Percentiles rank a stretch among this genome's conserved stretches.
These are phyloP conservation scores for Megaceryle alcyon DNA, from an alignment of 2,797 vertebrate species.

Conservation along the genomic window DNA sequence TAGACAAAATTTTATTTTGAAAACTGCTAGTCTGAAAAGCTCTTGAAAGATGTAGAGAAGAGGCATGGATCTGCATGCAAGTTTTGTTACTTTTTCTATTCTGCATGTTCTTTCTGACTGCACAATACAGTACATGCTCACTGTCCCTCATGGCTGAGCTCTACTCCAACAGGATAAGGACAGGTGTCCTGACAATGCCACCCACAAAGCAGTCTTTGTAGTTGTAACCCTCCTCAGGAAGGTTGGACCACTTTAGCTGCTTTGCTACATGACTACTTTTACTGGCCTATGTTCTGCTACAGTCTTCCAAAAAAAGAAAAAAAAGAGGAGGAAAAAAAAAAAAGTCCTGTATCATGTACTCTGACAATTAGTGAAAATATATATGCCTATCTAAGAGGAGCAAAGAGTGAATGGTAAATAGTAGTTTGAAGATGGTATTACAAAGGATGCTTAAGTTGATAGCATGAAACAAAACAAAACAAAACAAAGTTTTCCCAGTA, in stretches of 20 bases:
- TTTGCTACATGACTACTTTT: background rate
- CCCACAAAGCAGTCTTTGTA: background rate
- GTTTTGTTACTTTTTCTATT: background rate
- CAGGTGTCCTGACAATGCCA: background rate
- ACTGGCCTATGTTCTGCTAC: background rate
- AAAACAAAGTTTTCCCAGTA: too few species aligned
- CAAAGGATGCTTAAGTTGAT: background rate
- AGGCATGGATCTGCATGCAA: background rate
- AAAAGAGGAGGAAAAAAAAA: background rate
- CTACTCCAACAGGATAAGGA: background rate
- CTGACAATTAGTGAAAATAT: background rate
- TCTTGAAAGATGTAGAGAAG: background rate
- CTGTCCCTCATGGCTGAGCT: background rate
- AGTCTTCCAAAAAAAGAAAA: background rate
- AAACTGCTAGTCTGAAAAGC: background rate
- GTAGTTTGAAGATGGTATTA: background rate
- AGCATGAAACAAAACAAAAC: background rate
- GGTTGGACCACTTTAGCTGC: background rate
- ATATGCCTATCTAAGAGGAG: background rate
- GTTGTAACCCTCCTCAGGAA: background rate
- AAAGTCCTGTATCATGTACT: background rate
- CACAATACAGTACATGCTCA: background rate
- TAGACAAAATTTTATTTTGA: background rate
- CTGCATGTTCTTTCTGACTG: background rate
- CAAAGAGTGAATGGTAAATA: background rate